A percentile compares a stretch with the other conserved stretches of the same genome.
Conservation (phyloP, 1,140 invertebrate genomes). For the Diorhabda elongata region DNA sequence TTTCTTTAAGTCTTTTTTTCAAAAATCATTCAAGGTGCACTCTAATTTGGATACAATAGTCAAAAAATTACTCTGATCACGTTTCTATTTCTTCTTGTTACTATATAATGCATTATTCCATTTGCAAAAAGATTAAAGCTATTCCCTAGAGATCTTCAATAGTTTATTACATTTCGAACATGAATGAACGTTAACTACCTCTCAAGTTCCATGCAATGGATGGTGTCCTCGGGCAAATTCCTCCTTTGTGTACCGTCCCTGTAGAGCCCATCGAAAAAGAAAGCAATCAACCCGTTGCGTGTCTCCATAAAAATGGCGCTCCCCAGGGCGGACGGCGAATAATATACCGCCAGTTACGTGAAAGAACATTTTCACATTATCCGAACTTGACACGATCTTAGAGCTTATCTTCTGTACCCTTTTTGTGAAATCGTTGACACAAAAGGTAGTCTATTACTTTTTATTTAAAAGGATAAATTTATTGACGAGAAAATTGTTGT, state of each 20-base stretch:
- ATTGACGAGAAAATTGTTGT: not conserved
- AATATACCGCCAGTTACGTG: conserved; percentile 11
- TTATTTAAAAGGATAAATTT: not conserved
- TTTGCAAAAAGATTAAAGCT: no score
- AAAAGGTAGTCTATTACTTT: not conserved
- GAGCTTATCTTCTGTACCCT: not conserved
- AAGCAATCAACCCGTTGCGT: conserved; percentile 36
- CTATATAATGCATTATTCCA: no score
- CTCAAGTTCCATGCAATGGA: not conserved
- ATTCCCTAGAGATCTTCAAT: no score
- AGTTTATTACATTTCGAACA: no score
- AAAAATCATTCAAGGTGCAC: no score
- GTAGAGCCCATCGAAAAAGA: conserved; percentile 12
- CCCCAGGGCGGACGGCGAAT: conserved; percentile 3
- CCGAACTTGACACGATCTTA: conserved; percentile 5
- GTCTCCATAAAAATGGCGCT: conserved; percentile 28
- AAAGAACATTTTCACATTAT: conserved; percentile 6
- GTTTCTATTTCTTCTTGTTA: no score
- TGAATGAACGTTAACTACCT: no score
- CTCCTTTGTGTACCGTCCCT: conserved; percentile 1
- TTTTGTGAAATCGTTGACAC: not conserved
- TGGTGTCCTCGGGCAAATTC: not conserved
- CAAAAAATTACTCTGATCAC: no score
- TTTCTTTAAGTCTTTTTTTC: no score
- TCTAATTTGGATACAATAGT: no score